Percentiles rank a stretch among this genome's conserved stretches.
Conservation (phyloP, 1,140 invertebrate genomes). For the Thereuonema tuberculata region DNA sequence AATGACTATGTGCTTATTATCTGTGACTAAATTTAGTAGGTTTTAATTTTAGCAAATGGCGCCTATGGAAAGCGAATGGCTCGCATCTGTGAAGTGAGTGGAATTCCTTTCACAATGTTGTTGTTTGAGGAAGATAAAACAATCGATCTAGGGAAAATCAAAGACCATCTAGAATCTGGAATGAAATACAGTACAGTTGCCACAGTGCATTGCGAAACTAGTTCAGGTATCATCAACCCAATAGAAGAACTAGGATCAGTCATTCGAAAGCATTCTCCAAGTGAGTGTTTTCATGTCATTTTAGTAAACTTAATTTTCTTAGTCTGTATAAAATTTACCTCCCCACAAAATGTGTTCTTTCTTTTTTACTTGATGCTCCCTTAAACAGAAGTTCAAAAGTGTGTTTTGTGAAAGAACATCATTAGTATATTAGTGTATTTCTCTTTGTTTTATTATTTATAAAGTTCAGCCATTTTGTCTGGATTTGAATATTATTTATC, state of each 20-base stretch:
- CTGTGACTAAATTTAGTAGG: slow-evolving; percentile 22
- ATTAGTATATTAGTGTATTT: no score
- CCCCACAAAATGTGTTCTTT: no score
- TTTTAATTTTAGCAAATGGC: slow-evolving; percentile 36
- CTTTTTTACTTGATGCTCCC: no score
- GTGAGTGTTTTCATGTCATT: slow-evolving; percentile 17
- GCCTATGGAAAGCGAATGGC: slow-evolving; percentile 37
- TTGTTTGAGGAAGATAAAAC: slow-evolving; percentile 30
- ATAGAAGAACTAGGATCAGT: slow-evolving; percentile 31
- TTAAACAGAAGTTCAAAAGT: no score
- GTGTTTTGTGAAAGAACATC: no score
- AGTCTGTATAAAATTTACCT: no score
- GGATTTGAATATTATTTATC: no score
- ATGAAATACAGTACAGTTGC: slow-evolving; percentile 28
- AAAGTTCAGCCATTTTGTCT: no score
- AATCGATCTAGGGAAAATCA: slow-evolving; percentile 25
- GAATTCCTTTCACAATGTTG: slow-evolving; percentile 26
- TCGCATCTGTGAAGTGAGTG: slow-evolving; percentile 31
- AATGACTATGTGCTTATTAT: no score
- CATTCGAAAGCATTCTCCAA: slow-evolving; percentile 27
- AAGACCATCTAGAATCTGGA: slow-evolving; percentile 20
- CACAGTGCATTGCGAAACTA: slow-evolving; percentile 39
- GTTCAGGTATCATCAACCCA: slow-evolving; percentile 36
- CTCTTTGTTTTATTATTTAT: no score
- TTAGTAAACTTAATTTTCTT: not conserved